Evolutionary conservation across 1,140 invertebrate species (phyloP).

Genomic region (Chironomus tepperi): DNA sequence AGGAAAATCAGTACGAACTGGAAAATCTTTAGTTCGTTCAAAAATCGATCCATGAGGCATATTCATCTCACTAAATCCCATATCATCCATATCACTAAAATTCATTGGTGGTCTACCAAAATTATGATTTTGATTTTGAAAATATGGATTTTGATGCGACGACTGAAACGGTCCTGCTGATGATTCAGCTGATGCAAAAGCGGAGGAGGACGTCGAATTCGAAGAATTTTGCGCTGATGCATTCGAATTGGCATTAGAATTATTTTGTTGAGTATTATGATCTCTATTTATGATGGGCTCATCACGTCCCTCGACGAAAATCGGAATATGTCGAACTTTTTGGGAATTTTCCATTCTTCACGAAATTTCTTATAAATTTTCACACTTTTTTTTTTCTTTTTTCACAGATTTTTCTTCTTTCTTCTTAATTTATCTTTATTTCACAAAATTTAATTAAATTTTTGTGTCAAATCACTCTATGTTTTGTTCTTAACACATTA

Average conservation of each 20-base stretch:
- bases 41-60: constrained; percentile 24
- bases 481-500: not conserved
- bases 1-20: not conserved
- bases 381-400: not conserved
- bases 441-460: not conserved
- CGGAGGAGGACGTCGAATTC: constrained; percentile 32
- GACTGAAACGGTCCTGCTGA: not conserved
- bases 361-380: not conserved
- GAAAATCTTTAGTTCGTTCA: constrained; percentile 26
- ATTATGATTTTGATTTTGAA: not conserved
- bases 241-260: not conserved
- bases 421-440: not conserved
- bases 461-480: not conserved
- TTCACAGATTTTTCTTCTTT: not conserved
- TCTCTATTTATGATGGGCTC: constrained; percentile 59
- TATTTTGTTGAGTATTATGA: constrained; percentile 38
- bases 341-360: not conserved
- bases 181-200: constrained; percentile 26
- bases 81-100: not conserved
- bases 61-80: not conserved
- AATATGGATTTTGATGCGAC: not conserved
- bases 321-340: constrained; percentile 70
- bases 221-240: constrained; percentile 30
- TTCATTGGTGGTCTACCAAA: not conserved
- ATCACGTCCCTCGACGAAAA: constrained; percentile 74